Evolutionary conservation across 2,888 invertebrate genomes (phyloP), one percentile per base, ranked within the genome.

Genomic region (Pterostichus madidus): DNA sequence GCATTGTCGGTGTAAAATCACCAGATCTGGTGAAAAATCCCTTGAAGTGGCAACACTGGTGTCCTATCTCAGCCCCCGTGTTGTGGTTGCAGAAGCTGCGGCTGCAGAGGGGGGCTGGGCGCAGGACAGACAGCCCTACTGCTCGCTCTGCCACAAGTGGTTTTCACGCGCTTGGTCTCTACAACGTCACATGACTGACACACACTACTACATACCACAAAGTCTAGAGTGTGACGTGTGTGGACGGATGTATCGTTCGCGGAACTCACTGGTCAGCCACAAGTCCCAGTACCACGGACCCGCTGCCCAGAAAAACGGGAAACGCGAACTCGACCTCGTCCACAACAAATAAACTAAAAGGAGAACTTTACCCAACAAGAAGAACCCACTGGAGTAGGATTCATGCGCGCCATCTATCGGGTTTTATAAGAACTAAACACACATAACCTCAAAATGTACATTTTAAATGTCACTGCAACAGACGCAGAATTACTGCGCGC

Each of bases 91-190:
- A 86, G 86, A 84, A 84, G 84, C 85, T 78, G 84, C 84, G 84
- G 53, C 75, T 76, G 61, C 73, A 31, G 83, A 80, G 32, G 86
- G 85, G 85, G 85, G 84, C 84, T 84, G 84, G 84, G 85, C 84
- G 39, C 84, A 84, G 59, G 84, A 84, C 80, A 83, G 84, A 84
- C 81, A 80, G 82, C 80, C 85, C 61, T 90, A 88, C 85, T 91
- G 91, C 86, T 88, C 88, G 84, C 89, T 91, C 84, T 91, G 91
- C 85, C 88, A 88, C 84, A 91, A 91, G 87, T 90, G 89, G 81
- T 91, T 91, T 86, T 90, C 91, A 15, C 88, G 91, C 61, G 89
- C 90, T 32, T 91, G 91, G 91, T 91, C 91, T 56, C 87, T 91
- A 8, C 91, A 91, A 87, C 89, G 91, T 84, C 91, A 91, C 85